Conservation (phyloP, 2,888 invertebrate species). For the Schrankia costaestrigalis region DNA sequence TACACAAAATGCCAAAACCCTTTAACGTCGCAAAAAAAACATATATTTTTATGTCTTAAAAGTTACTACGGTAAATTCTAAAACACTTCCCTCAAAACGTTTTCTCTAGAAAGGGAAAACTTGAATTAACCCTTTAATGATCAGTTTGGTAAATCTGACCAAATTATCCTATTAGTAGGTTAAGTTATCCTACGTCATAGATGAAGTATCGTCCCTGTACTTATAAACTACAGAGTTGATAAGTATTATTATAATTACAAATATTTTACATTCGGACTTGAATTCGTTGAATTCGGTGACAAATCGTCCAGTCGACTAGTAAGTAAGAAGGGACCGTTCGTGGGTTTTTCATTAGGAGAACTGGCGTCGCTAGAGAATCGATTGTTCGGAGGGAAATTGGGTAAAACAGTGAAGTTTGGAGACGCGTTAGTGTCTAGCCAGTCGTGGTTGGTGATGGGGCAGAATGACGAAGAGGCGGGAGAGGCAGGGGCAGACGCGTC, state of each 20-base stretch:
- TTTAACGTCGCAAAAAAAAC: too few relatives aligned
- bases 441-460: conserved; percentile 20
- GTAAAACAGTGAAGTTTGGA: conserved; percentile 9
- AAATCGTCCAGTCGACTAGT: conserved; percentile 20
- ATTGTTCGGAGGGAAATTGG: conserved; percentile 7
- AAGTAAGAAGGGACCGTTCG: conserved; percentile 28
- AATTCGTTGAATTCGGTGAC: conserved; percentile 18
- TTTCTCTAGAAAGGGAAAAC: too few relatives aligned
- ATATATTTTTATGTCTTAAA: too few relatives aligned
- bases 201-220: too few relatives aligned
- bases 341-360: conserved; percentile 10
- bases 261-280: conserved; percentile 20
- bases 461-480: conserved; percentile 48
- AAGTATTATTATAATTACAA: conserved; percentile 33
- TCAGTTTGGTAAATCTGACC: too few relatives aligned
- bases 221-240: conserved; percentile 23
- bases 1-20: too few relatives aligned
- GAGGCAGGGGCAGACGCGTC: conserved; percentile 49
- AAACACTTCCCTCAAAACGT: too few relatives aligned
- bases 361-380: conserved; percentile 10
- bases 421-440: conserved; percentile 17
- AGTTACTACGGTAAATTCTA: too few relatives aligned
- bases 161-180: too few relatives aligned
- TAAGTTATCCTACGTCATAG: too few relatives aligned
- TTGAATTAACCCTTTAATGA: too few relatives aligned